A percentile compares a stretch with the other conserved stretches of the same genome.
These are phyloP conservation scores for Oscheius sp. DNA, from an alignment of 1,140 invertebrate genomes.

Conservation along the genomic window DNA sequence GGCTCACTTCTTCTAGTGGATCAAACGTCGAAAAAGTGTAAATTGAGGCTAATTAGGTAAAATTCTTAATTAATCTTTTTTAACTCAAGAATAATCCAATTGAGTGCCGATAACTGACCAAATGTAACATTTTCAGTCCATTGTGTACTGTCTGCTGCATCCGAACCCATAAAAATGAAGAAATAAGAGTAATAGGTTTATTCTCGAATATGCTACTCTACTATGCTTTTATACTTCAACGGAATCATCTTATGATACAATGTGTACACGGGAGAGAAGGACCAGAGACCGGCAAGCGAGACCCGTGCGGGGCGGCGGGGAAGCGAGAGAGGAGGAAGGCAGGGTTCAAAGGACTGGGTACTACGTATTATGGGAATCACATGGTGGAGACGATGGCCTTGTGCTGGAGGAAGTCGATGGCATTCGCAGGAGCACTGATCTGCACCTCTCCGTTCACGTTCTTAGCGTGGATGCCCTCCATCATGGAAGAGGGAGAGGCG, in stretches of 20 bases:
- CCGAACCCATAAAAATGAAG: too few species aligned
- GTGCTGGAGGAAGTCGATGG: background rate
- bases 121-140: too few species aligned
- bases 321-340: background rate
- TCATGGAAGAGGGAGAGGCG: too few species aligned
- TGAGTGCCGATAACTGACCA: too few species aligned
- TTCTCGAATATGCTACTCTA: slow-evolving; percentile 3
- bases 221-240: background rate
- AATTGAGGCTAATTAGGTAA: too few species aligned
- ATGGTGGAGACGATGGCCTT: background rate
- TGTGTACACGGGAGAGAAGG: background rate
- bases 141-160: too few species aligned
- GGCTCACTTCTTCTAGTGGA: too few species aligned
- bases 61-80: too few species aligned
- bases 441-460: background rate
- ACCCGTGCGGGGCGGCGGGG: background rate
- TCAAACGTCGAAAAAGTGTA: too few species aligned
- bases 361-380: background rate
- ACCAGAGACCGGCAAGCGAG: background rate
- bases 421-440: background rate
- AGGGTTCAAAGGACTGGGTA: background rate
- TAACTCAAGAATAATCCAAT: too few species aligned
- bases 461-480: background rate
- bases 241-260: too few species aligned
- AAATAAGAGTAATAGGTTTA: background rate